Base-by-base conservation (phyloP, 1,140 invertebrate species). In the Eumeta japonica region DNA sequence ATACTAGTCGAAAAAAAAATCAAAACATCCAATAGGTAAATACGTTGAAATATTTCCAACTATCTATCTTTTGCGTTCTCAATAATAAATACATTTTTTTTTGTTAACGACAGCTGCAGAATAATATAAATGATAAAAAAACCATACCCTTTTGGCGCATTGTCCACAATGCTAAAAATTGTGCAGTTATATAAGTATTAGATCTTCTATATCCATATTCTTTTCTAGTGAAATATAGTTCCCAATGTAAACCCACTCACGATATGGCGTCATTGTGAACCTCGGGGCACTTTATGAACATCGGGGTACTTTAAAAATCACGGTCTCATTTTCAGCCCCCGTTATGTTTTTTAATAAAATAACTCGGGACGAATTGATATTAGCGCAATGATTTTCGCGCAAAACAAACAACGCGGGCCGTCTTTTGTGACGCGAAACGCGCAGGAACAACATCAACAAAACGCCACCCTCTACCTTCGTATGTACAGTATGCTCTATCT, bases 301-400 rank as follows among this genome's bases (percentile, higher is more conserved):
- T n/a, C n/a, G n/a, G n/a, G n/a, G n/a, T n/a, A n/a, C n/a, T n/a
- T n/a, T n/a, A n/a, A n/a, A n/a, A 35, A 35, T 35, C 20, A 10
- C 27, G 34, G 27, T 20, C 18, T 14, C 20, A 27, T 24, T 24
- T 24, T 35, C 55, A 45, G 43, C 16, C 37, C 43, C 50, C 53
- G 59, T 50, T 52, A 51, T 62, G 55, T 70, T 70, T 70, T 66
- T 66, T 59, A 60, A 62, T 68, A 63, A 71, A 71, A 64, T 62
- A n/a, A 68, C 66, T 52, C 60, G 46, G 42, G 51, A 42, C 58
- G 45, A 55, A 61, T 65, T 62, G 62, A 68, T 72, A 72, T 72
- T 64, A 72, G 45, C 61, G 61, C 46, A 43, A 43, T 59, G 58
- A 62, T 57, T 72, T 72, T 67, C 56, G 64, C 65, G 61, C 48